Evolutionary conservation across 1,140 invertebrate genomes (phyloP).

Genomic region (Drosophila serrata): DNA sequence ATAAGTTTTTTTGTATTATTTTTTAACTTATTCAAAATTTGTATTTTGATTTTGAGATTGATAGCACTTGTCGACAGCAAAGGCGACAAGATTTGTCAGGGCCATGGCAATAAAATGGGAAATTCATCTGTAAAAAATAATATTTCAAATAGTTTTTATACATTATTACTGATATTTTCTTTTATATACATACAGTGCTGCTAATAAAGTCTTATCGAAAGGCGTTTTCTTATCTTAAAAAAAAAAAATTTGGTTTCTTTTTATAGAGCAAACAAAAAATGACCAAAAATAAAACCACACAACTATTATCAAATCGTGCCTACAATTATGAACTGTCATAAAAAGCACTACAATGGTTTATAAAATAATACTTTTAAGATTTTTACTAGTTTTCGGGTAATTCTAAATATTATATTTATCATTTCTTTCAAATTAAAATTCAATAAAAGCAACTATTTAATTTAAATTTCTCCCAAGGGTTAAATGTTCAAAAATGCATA

Average conservation of each 20-base stretch:
- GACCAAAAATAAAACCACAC: conserved; percentile 12
- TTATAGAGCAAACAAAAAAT: conserved; percentile 33
- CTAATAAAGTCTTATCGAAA: conserved; percentile 28
- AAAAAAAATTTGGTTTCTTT: conserved; percentile 19
- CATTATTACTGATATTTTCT: not conserved
- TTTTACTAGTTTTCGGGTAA: not conserved
- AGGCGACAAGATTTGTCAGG: conserved; percentile 55
- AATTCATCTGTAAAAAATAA: conserved; percentile 35
- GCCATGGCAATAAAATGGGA: conserved; percentile 39
- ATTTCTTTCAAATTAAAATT: not conserved
- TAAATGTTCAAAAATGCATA: not conserved
- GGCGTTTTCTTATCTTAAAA: conserved; percentile 27
- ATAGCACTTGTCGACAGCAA: conserved; percentile 33
- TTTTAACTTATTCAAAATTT: conserved; percentile 27
- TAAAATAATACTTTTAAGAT: not conserved
- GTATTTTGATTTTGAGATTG: conserved; percentile 12
- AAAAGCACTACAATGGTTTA: not conserved
- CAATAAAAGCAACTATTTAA: not conserved
- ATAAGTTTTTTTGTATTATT: not conserved
- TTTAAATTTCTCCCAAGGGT: not conserved
- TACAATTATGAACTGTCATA: not conserved
- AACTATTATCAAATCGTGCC: conserved; percentile 7
- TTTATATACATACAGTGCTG: not conserved
- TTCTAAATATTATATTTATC: not conserved
- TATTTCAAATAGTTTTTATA: not conserved